Conservation (phyloP, 2,888 invertebrate genomes). For the Thymelicus acteon region DNA sequence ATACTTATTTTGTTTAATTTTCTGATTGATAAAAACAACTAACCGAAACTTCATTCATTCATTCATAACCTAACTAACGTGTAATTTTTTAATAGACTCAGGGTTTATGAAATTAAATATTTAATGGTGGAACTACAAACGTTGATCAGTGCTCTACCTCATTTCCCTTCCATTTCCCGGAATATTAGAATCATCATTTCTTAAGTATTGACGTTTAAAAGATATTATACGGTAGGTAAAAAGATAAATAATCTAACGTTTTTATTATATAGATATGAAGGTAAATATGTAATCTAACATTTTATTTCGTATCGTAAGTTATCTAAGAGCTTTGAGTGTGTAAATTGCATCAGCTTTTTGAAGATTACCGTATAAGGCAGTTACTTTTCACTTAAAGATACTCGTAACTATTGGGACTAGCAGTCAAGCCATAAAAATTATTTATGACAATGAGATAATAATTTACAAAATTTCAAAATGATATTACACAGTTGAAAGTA, state of each 20-base stretch:
- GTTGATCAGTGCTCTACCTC: too few relatives aligned
- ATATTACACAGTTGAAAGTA: too few relatives aligned
- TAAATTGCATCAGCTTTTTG: constrained; percentile 15
- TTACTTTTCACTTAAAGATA: constrained; percentile 3
- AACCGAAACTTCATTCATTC: too few relatives aligned
- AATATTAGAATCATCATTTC: neutral
- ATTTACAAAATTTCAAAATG: constrained; percentile 3
- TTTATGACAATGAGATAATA: constrained; percentile 5
- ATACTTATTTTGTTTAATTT: too few relatives aligned
- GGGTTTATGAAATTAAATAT: too few relatives aligned
- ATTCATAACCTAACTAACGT: too few relatives aligned
- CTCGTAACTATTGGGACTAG: constrained; percentile 1
- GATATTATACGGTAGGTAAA: neutral
- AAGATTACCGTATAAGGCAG: constrained; percentile 7
- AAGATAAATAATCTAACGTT: constrained; percentile 2
- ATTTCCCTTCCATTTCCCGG: neutral
- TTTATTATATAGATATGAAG: neutral
- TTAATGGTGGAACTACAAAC: too few relatives aligned
- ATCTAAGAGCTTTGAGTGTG: constrained; percentile 8
- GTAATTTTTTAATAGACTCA: too few relatives aligned
- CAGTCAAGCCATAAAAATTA: neutral
- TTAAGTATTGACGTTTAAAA: neutral
- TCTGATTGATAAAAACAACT: too few relatives aligned
- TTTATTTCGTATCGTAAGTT: constrained; percentile 8
- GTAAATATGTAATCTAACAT: neutral